Base-by-base conservation (phyloP, 2,113 vertebrate species). In the Enhydra lutris region DNA sequence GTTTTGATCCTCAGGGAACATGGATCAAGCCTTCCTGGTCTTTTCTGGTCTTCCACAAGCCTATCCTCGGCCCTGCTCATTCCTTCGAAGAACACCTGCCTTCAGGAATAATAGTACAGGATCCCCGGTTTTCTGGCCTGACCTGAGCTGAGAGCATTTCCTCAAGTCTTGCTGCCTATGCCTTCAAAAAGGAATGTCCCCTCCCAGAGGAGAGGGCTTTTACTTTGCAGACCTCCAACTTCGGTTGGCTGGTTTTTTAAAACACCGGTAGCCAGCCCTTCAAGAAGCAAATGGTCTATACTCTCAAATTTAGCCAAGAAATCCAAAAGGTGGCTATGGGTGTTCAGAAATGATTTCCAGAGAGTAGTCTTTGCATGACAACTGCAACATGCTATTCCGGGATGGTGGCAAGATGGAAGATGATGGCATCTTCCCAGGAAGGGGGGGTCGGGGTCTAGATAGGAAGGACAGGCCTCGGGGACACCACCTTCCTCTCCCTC, bases 391-490 rank as follows among this genome's bases (percentile, higher is more conserved):
- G 12, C 79, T 29, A 14, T 42, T 67, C 36, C 2, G 26, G 61
- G 78, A 92, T 42, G 42, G 42, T 42, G 42, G 42, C 42, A 42
- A 42, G 42, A 42, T 42, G 42, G 42, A 42, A 42, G 63, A 39
- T 12, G 79, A 74, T 45, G 84, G 89, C 74, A 26, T 89, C 71
- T 92, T 87, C 94, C 97, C n/a, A n/a, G 96, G 89, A 93, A 13
- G 7, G 17, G 7, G 67, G 8, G 34, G 4, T 8, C 1, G 0
- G 18, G 91, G 71, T 87, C 55, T 80, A 61, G 63, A 84, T 73
- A 26, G 81, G 90, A 96, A 23, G 21, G 23, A 21, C 36, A n/a
- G 4, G 36, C 57, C 7, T 31, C 34, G 24, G 24, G 69, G 42
- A 31, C 17, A 18, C 36, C 24, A 18, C 6, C 31, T 50, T 39